Conservation (phyloP, 2,113 vertebrate species). For the Regulus satrapa region DNA sequence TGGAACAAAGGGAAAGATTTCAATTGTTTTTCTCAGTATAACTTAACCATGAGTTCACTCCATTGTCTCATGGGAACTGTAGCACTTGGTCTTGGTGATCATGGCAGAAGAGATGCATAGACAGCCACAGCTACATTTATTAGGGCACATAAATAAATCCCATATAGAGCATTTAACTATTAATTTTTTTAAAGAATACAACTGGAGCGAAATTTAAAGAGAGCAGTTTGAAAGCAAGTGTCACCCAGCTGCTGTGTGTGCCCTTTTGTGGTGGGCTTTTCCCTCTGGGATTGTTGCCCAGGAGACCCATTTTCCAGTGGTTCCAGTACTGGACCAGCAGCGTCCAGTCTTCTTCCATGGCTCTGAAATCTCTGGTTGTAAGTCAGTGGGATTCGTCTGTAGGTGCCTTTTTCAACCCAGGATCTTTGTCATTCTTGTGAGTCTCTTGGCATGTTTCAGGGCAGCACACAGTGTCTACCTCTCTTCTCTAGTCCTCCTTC, state of each 20-base stretch:
- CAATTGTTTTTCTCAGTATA: background rate
- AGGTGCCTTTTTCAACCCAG: rapidly evolving
- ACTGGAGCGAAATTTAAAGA: background rate
- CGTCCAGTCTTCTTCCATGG: background rate
- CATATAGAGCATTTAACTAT: background rate
- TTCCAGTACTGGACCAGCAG: background rate
- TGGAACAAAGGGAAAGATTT: background rate
- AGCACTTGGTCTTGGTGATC: background rate
- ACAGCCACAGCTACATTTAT: background rate
- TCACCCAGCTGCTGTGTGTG: background rate
- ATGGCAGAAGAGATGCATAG: background rate
- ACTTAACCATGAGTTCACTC: background rate
- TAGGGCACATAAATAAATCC: background rate
- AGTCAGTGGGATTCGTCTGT: background rate
- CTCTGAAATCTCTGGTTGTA: background rate
- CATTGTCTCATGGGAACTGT: background rate
- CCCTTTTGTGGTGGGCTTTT: background rate
- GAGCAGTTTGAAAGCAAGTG: background rate
- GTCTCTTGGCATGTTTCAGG: background rate
- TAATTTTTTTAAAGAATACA: background rate
- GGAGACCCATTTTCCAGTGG: background rate
- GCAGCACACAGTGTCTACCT: background rate
- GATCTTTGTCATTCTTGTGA: background rate
- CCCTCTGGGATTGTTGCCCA: background rate
- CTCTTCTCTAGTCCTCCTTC: background rate